A percentile compares a stretch with the other conserved stretches of the same genome.
Conservation (phyloP, 2,888 invertebrate species). For the Podabrus alpinus region DNA sequence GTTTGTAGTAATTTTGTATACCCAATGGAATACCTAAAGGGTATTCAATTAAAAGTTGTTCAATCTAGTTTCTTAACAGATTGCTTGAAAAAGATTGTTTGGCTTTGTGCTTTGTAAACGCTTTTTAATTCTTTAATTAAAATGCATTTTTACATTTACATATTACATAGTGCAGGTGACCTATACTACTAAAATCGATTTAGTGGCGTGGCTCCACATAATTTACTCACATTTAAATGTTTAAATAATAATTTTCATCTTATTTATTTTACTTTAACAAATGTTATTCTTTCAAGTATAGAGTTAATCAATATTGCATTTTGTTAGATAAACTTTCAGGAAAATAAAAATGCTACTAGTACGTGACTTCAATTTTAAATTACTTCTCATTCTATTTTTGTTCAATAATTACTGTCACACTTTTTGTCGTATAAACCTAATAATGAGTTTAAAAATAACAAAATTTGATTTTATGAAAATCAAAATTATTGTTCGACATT, state of each 20-base stretch:
- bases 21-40: neutral
- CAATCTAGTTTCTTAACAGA: neutral
- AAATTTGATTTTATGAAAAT: neutral
- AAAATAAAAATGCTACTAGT: neutral
- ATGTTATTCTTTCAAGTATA: neutral
- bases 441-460: neutral
- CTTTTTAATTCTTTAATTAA: neutral
- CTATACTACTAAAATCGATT: too few species aligned
- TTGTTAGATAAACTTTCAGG: neutral
- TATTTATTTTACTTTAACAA: neutral
- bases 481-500: too few species aligned
- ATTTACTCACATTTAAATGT: neutral
- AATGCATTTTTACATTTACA: neutral
- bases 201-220: neutral
- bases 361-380: neutral
- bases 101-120: neutral
- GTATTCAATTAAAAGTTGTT: neutral
- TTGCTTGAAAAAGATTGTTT: neutral
- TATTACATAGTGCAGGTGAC: neutral
- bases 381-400: neutral
- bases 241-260: neutral
- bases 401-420: neutral
- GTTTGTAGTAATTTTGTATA: neutral
- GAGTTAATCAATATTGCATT: neutral
- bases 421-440: neutral